These are phyloP conservation scores for Antitype chi DNA, from an alignment of 2,888 invertebrate species.

Conservation along the genomic window DNA sequence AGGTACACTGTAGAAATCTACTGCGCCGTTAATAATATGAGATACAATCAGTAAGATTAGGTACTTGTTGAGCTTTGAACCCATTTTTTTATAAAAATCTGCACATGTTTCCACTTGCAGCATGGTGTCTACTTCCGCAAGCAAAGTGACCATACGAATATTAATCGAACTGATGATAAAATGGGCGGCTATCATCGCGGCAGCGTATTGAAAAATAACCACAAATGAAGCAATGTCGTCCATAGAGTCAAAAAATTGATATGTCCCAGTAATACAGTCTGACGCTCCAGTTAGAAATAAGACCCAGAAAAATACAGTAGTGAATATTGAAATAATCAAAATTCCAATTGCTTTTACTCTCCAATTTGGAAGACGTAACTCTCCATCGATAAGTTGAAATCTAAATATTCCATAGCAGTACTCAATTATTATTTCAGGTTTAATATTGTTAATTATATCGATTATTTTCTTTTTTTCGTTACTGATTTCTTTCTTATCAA, in stretches of 20 bases:
- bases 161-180: constrained; percentile 68
- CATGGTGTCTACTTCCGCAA: constrained; percentile 71
- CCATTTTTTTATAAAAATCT: constrained; percentile 69
- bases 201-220: constrained; percentile 71
- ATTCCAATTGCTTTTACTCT: constrained; percentile 44
- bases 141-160: constrained; percentile 67
- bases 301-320: constrained; percentile 27
- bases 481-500: constrained; percentile 19
- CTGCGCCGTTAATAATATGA: constrained; percentile 58
- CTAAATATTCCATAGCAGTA: constrained; percentile 48
- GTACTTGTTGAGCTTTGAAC: constrained; percentile 57
- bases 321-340: constrained; percentile 29
- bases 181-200: constrained; percentile 65
- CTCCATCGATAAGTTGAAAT: constrained; percentile 44
- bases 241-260: constrained; percentile 59
- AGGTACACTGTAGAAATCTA: constrained; percentile 62
- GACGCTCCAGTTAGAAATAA: constrained; percentile 5
- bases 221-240: constrained; percentile 70
- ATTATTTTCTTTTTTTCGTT: constrained; percentile 28
- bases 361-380: constrained; percentile 40
- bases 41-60: constrained; percentile 60
- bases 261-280: background rate
- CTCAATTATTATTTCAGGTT: constrained; percentile 43
- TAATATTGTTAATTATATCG: constrained; percentile 36
- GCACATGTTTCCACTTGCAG: constrained; percentile 65